Evolutionary conservation across 2,888 invertebrate genomes (phyloP), one percentile per base, ranked within the genome.

Genomic region (Paralinhomoeus sp.): DNA sequence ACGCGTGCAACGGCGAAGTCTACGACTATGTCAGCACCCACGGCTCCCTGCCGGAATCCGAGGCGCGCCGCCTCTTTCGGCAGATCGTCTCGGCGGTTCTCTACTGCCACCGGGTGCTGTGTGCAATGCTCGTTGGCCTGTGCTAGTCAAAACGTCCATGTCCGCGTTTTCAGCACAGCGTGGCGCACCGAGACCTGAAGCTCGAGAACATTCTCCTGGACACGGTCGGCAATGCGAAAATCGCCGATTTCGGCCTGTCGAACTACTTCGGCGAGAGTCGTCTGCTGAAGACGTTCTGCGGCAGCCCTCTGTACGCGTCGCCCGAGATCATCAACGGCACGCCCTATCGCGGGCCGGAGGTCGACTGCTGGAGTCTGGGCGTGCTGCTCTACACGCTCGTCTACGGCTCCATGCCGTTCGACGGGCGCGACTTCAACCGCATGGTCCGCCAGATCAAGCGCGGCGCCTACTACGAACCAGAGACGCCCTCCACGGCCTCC

Each of bases 321-420:
- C 62, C 62, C 2, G 62, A 62, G 51, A 69, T 70, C 45, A 60
- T 70, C 45, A 60, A 62, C 47, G 68, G 68, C 21, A 61, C 64
- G 33, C 68, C 68, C 2, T 69, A 69, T 48, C 82, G 31, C 20
- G 40, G 17, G 67, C 80, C 54, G 13, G 52, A 68, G 67, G 70
- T 71, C 24, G 71, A 71, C 53, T 69, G 67, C 51, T 74, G 74
- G 93, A 91, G 91, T 23, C 68, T 97, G 49, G 97, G 93, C 44
- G 93, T 97, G 41, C 72, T 97, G 40, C 72, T 97, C 13, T 97
- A 97, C 66, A 93, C 93, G 40, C 72, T 97, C 59, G 91, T 97
- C 52, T 97, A 93, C 65, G 93, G 93, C 54, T 87, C 91, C 51
- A 97, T 97, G 97, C 97, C 73, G 43, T 93, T 93, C 64, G 93